phyloP scores from a whole-genome alignment of 1,140 invertebrate genomes.

The Cyrtorhinus lividipennis region DNA sequence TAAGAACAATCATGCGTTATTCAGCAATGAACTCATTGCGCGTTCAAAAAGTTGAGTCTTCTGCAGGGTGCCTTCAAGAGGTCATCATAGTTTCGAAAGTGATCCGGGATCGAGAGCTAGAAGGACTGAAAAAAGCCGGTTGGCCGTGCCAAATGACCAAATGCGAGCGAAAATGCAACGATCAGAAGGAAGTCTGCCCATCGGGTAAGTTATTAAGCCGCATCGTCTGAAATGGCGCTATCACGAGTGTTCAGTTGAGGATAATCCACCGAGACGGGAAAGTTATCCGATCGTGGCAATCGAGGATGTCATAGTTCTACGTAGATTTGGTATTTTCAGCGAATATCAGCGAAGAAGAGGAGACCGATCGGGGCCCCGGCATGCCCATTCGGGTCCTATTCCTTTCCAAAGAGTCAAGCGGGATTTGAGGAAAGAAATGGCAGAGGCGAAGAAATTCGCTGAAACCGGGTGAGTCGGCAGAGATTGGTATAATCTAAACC shows the following conservation, averaged over 20 bases:
- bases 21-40: no score
- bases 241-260: no score
- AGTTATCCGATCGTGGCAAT: no score
- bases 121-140: neutral
- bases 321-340: no score
- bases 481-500: no score
- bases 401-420: neutral
- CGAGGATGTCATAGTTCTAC: no score
- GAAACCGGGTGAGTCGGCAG: constrained; percentile 2
- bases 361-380: neutral
- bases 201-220: neutral
- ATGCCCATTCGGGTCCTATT: neutral
- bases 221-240: no score
- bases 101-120: neutral
- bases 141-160: neutral
- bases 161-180: neutral
- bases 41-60: no score
- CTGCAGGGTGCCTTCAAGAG: neutral
- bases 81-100: constrained; percentile 1
- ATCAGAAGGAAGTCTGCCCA: neutral
- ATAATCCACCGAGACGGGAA: neutral
- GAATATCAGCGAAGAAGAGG: neutral
- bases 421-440: constrained; percentile 3
- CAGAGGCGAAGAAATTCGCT: neutral
- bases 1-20: no score